phyloP scores from a whole-genome alignment of 2,113 vertebrate species.

The Entelurus aequoreus region DNA sequence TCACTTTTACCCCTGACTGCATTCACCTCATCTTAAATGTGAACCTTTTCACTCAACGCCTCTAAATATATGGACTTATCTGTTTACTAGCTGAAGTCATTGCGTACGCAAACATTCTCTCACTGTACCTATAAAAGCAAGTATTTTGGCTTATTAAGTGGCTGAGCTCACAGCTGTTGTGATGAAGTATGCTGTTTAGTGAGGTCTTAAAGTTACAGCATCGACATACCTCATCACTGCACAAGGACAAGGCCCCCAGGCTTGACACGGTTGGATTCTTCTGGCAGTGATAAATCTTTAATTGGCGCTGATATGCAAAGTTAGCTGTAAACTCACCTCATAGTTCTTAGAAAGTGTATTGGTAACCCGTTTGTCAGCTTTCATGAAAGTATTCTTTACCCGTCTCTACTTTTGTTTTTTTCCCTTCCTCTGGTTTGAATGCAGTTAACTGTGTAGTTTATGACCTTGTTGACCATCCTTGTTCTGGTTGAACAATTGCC shows the following conservation, averaged over 20 bases:
- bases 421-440: background rate
- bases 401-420: conserved; percentile 26
- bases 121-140: conserved; percentile 12
- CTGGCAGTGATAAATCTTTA: conserved; percentile 50
- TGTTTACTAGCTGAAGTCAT: background rate
- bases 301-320: conserved; percentile 26
- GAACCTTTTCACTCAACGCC: background rate
- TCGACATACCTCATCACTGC: conserved; percentile 24
- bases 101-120: background rate
- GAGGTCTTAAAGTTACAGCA: conserved; percentile 26
- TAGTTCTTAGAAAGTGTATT: conserved; percentile 11
- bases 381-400: conserved; percentile 15
- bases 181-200: conserved; percentile 23
- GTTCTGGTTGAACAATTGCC: conserved; percentile 9
- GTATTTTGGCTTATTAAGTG: conserved; percentile 9
- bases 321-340: conserved; percentile 22
- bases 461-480: conserved; percentile 17
- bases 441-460: conserved; percentile 6
- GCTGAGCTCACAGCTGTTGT: conserved; percentile 21
- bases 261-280: conserved; percentile 30
- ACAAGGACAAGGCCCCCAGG: conserved; percentile 18
- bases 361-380: conserved; percentile 18
- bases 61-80: background rate
- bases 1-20: background rate
- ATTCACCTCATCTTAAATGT: background rate